phyloP scores from a whole-genome alignment of 2,888 invertebrate species.

The Folsomia manolachei region DNA sequence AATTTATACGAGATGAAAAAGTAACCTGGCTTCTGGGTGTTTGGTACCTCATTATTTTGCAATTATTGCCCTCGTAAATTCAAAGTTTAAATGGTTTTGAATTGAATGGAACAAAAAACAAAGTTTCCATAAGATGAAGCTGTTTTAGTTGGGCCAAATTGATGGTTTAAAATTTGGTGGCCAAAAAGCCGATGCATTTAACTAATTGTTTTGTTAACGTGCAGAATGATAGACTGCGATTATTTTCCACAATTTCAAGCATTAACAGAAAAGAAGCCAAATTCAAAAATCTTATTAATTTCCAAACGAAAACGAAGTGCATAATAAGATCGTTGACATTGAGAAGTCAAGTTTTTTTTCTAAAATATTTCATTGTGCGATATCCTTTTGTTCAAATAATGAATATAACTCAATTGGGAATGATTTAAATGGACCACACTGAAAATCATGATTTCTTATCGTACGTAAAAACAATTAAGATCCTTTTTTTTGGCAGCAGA shows the following conservation, averaged over 20 bases:
- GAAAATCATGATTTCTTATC: too few relatives aligned
- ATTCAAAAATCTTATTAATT: too few relatives aligned
- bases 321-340: not conserved
- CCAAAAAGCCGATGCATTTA: not conserved
- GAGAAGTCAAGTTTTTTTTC: not conserved
- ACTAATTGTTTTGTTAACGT: not conserved
- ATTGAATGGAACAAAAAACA: not conserved
- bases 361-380: not conserved
- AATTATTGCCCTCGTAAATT: slow-evolving; percentile 32
- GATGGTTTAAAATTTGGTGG: too few relatives aligned
- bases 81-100: not conserved
- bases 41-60: slow-evolving; percentile 27
- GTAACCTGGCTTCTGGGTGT: not conserved
- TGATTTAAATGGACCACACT: not conserved
- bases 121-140: not conserved
- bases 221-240: not conserved
- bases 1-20: not conserved
- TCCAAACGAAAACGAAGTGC: too few relatives aligned
- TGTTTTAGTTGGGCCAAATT: not conserved
- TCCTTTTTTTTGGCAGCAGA: not conserved
- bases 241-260: not conserved
- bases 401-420: not conserved
- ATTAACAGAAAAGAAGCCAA: too few relatives aligned
- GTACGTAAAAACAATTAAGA: not conserved
- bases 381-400: not conserved